Evolutionary conservation across 2,113 vertebrate genomes (phyloP), one percentile per base, ranked within the genome.

Genomic region (Rhombomys opimus): DNA sequence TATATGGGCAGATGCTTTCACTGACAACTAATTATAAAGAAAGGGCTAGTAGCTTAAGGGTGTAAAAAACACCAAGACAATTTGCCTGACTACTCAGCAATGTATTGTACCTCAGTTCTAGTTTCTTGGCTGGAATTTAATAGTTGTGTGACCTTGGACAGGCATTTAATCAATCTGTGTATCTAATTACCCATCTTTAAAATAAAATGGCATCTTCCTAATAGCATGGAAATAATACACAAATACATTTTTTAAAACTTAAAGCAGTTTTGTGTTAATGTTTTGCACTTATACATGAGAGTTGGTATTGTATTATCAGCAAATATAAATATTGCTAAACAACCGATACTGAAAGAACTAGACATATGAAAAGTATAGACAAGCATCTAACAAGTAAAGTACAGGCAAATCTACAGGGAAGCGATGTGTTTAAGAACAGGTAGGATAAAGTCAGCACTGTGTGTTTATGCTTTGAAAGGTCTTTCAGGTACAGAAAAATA

Each of bases 401-500:
- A 54, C 89, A 90, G 75, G 27, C 67, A 85, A 94, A 93, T 72
- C 90, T 67, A 85, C 27, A 63, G 32, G 32, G 25, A 59, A 32
- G 91, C 80, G 35, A 15, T 80, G 12, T 68, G 23, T 46, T 23
- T 23, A 67, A 91, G 87, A 80, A 96, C 76, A 92, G 96, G 11
- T 57, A 95, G 95, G 93, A 92, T 94, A 63, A 96, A 90, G 5
- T 93, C 4, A 57, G 73, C 80, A 32, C 52, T 46, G 25, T 41
- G 22, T 93, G 87, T 87, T 97, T 93, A 77, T 89, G 63, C 89
- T 97, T 93, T 54, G 59, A 32, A 89, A 75, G 14, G 22, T 87
- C 91, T 97, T 96, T 96, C 25, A 73, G 87, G 54, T 59, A 14
- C 84, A 95, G 67, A 25, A 93, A 90, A 91, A 93, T 12, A 85